Conservation (phyloP, 2,888 invertebrate genomes). For the Itoplectis maculator region DNA sequence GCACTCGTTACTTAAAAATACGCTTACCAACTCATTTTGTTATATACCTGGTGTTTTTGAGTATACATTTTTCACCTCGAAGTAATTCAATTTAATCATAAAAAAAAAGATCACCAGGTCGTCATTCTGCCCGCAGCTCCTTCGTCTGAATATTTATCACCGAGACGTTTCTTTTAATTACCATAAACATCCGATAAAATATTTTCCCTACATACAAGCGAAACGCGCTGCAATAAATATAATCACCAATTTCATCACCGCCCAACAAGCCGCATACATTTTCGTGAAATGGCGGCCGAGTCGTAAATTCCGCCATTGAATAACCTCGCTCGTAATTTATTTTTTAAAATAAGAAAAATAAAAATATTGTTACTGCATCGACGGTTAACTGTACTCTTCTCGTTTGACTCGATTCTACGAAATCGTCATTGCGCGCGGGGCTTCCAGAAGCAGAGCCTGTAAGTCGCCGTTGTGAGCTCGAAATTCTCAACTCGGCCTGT, state of each 20-base stretch:
- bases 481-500: constrained; percentile 34
- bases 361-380: neutral
- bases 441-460: constrained; percentile 3
- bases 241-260: neutral
- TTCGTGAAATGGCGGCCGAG: neutral
- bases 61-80: neutral
- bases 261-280: neutral
- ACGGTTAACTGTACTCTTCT: neutral
- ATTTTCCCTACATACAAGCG: neutral
- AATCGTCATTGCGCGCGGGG: constrained; percentile 36
- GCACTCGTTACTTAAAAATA: neutral
- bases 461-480: constrained; percentile 31
- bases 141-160: neutral
- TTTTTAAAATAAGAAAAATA: too few relatives aligned
- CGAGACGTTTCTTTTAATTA: neutral
- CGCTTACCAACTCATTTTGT: neutral
- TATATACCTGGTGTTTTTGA: neutral
- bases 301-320: neutral
- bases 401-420: constrained; percentile 17
- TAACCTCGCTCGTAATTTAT: neutral
- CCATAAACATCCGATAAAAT: neutral
- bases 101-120: neutral
- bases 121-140: neutral
- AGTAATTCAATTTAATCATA: neutral
- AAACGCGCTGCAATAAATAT: neutral